Base-by-base conservation (phyloP, 1,140 invertebrate genomes). In the Scaptomyza montana region DNA sequence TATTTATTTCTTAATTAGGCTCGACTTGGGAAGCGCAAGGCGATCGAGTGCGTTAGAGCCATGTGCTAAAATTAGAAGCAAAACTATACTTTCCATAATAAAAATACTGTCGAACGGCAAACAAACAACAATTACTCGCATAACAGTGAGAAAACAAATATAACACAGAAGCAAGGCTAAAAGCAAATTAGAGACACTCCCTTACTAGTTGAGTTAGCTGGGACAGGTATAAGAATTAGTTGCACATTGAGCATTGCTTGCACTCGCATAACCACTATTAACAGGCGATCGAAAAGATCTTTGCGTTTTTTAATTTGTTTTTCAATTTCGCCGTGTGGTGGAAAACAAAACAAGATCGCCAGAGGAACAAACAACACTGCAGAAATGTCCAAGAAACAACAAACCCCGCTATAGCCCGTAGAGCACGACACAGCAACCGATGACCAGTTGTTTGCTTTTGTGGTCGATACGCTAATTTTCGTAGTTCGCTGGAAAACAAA, bases 381-480 rank as follows among this genome's bases (percentile, higher is more conserved):
- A 28, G 43, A 33, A 33, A 47, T 49, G 8, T 6, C 25, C 53
- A 68, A 68, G 82, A 60, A 66, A 55, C 16, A 63, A 63, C 9
- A 39, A 56, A 12, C 13, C 21, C 28, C 13, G 30, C n/a, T 39
- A 51, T 30, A 62, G 51, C 41, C 59, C 66, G 49, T 36, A 33
- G 28, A 46, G 7, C 46, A 36, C 30, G 30, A 63, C 30, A 36
- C 53, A 63, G 30, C 5, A 33, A 33, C 30, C 30, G 30, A 33
- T 33, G 30, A 4, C 47, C 49, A 71, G 67, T 68, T 89, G 77
- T 89, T 89, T 89, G 80, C 66, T 69, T 82, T 89, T 89, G 79
- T 89, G 84, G 84, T 89, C 84, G 78, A 87, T 89, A 89, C 84
- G 84, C 84, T 89, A 89, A 89, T 89, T 89, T 89, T 78, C 78